Conservation (phyloP, 2,888 invertebrate genomes). For the Brenthis daphne region DNA sequence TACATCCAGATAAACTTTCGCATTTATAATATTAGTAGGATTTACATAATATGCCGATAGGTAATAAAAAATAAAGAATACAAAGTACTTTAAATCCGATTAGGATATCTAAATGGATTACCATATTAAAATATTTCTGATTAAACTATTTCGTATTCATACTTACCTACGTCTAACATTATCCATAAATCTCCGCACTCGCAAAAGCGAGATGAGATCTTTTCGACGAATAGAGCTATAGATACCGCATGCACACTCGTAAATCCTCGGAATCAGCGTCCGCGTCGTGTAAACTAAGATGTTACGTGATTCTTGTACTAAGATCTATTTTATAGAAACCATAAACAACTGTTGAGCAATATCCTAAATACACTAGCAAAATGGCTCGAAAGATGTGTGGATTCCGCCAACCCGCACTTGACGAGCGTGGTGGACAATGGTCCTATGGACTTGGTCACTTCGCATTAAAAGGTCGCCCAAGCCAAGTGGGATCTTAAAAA, state of each 20-base stretch:
- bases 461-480: no score
- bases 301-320: conserved; percentile 49
- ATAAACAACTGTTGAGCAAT: conserved; percentile 2
- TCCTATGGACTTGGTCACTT: no score
- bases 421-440: no score
- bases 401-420: no score
- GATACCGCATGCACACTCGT: conserved; percentile 34
- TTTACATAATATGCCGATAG: no score
- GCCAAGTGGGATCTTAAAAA: no score
- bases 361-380: neutral
- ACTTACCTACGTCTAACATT: conserved; percentile 11
- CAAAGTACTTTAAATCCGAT: no score
- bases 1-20: neutral
- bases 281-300: conserved; percentile 38
- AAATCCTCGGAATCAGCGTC: conserved; percentile 43
- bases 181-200: conserved; percentile 20
- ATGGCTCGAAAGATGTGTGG: no score
- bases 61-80: no score
- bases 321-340: conserved; percentile 26
- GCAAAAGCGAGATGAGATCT: conserved; percentile 38
- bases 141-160: neutral
- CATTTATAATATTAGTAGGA: neutral
- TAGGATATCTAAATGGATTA: neutral
- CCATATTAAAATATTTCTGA: neutral
- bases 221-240: conserved; percentile 35